Percentiles rank a stretch among this genome's conserved stretches.
These are phyloP conservation scores for Maconellicoccus hirsutus DNA, from an alignment of 1,140 invertebrate species.

Conservation along the genomic window DNA sequence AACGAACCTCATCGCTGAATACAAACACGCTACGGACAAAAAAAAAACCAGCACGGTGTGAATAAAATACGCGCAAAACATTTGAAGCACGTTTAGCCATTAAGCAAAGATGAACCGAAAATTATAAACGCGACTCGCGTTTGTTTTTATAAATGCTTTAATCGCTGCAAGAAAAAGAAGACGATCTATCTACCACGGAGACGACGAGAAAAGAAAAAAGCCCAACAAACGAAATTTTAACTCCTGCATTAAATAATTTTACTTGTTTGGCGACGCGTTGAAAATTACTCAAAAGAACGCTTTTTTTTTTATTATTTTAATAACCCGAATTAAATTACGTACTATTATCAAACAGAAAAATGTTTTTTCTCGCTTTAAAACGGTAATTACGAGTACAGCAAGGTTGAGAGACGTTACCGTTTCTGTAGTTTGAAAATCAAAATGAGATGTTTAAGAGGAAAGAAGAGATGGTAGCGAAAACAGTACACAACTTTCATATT, in stretches of 20 bases:
- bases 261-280: not conserved
- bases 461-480: not conserved
- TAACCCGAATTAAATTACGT: not conserved
- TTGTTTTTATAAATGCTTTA: not conserved
- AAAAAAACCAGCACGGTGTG: too few species aligned
- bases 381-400: not conserved
- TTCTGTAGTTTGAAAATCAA: not conserved
- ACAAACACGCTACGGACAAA: not conserved
- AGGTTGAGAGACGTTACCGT: not conserved
- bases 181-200: too few species aligned
- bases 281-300: not conserved
- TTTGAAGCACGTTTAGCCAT: not conserved
- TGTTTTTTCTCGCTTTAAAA: not conserved
- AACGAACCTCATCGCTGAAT: not conserved
- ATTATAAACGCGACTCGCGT: not conserved
- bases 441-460: not conserved
- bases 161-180: not conserved
- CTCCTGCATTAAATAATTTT: not conserved
- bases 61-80: not conserved
- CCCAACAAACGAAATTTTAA: not conserved
- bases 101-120: slow-evolving; percentile 2
- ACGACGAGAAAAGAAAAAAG: not conserved
- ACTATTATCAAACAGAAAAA: not conserved
- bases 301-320: not conserved
- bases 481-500: not conserved